These are phyloP conservation scores for Drosophila sucinea DNA, from an alignment of 1,140 invertebrate species.

Conservation along the genomic window DNA sequence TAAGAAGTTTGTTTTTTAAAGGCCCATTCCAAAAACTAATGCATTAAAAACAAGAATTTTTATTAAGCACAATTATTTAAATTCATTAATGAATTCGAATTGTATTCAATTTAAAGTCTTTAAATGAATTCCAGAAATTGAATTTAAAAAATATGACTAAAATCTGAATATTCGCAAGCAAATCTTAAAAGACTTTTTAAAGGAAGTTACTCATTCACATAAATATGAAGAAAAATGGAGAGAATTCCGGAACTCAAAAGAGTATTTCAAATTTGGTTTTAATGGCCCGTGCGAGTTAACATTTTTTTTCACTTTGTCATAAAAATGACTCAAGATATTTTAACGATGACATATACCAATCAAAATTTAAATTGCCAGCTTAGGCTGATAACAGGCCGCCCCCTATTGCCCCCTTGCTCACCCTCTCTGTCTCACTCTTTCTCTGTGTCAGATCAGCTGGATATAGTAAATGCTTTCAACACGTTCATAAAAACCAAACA, in stretches of 20 bases:
- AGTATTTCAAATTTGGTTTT: conserved; percentile 40
- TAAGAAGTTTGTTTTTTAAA: too few relatives aligned
- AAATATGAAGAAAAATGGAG: too few relatives aligned
- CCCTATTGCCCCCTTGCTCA: neutral
- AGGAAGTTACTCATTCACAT: too few relatives aligned
- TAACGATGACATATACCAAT: conserved; percentile 73
- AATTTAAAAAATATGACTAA: too few relatives aligned
- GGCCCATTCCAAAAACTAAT: too few relatives aligned
- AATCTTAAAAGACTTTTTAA: too few relatives aligned
- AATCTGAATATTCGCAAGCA: too few relatives aligned
- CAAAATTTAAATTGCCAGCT: conserved; percentile 59
- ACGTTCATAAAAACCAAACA: conserved; percentile 60
- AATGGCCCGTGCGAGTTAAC: conserved; percentile 9
- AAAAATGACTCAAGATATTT: conserved; percentile 53
- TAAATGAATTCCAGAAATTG: neutral
- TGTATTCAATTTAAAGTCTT: neutral
- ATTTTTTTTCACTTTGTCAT: conserved; percentile 43
- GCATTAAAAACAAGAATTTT: too few relatives aligned
- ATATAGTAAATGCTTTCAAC: conserved; percentile 60
- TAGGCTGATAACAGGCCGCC: conserved; percentile 54
- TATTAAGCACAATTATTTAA: too few relatives aligned
- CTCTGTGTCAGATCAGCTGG: conserved; percentile 11
- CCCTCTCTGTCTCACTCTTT: neutral
- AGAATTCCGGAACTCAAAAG: conserved; percentile 10
- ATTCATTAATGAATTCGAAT: too few relatives aligned